Evolutionary conservation across 1,140 invertebrate genomes (phyloP).

Genomic region (Pteromalus puparum): DNA sequence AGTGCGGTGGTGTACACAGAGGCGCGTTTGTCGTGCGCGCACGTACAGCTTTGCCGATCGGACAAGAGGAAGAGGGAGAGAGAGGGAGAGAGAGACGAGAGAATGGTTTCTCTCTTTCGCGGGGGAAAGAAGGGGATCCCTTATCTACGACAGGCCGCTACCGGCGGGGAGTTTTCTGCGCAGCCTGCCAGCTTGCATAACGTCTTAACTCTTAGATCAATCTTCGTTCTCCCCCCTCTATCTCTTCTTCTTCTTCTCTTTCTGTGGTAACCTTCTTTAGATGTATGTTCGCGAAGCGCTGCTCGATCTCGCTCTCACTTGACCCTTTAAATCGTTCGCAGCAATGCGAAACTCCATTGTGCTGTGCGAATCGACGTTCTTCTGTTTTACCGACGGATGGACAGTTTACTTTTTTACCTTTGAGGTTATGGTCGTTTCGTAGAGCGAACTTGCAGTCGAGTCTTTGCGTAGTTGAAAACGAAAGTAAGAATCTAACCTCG

Average conservation of each 20-base stretch:
- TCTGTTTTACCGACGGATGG: not conserved
- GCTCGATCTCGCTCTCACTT: not conserved
- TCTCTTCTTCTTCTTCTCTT: not conserved
- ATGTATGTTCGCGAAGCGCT: not conserved
- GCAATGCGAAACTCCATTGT: not conserved
- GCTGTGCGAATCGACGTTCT: not conserved
- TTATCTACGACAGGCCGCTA: slow-evolving; percentile 47
- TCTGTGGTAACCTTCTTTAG: not conserved
- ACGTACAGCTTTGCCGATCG: slow-evolving; percentile 2
- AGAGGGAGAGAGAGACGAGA: slow-evolving; percentile 10
- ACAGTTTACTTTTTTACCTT: not conserved
- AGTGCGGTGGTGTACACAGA: not conserved
- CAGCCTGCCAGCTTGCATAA: slow-evolving; percentile 44
- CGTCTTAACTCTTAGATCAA: slow-evolving; percentile 44
- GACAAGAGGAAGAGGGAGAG: not conserved
- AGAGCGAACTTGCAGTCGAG: not conserved
- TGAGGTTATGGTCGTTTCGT: not conserved
- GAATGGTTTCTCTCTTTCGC: slow-evolving; percentile 39
- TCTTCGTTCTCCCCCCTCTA: not conserved
- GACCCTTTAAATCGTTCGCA: not conserved
- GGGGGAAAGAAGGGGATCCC: slow-evolving; percentile 39
- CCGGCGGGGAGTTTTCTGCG: slow-evolving; percentile 31
- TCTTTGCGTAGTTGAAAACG: not conserved
- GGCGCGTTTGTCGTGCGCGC: not conserved
- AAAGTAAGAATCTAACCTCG: not conserved